Evolutionary conservation across 2,888 invertebrate species (phyloP).

Genomic region (Andrena flavipes): DNA sequence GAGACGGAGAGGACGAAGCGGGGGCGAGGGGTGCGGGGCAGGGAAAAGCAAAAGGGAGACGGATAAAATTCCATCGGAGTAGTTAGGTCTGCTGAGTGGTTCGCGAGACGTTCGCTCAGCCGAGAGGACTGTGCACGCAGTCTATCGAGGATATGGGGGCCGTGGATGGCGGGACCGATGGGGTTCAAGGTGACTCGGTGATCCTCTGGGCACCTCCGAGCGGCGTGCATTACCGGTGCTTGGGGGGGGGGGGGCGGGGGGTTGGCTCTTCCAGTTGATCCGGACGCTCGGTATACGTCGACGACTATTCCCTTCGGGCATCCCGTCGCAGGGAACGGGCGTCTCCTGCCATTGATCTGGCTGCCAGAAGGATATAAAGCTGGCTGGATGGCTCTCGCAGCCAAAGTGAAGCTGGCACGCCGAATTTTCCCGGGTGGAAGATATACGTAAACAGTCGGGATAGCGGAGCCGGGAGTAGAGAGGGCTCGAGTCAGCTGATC

Average conservation of each 20-base stretch:
- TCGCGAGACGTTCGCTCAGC: conserved; percentile 50
- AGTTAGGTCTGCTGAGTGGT: conserved; percentile 46
- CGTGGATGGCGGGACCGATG: conserved; percentile 70
- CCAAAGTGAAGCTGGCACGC: conserved; percentile 15
- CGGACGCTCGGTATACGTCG: conserved; percentile 36
- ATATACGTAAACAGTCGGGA: conserved; percentile 39
- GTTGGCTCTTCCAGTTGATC: conserved; percentile 31
- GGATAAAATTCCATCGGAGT: conserved; percentile 47
- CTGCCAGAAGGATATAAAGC: conserved; percentile 42
- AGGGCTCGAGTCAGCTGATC: conserved; percentile 2
- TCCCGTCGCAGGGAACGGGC: conserved; percentile 37
- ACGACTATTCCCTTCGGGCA: conserved; percentile 44
- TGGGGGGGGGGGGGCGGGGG: background rate
- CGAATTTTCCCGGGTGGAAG: conserved; percentile 26
- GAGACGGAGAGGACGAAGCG: background rate
- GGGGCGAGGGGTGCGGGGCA: background rate
- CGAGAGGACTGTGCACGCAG: conserved; percentile 50
- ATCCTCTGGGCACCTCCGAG: conserved; percentile 62
- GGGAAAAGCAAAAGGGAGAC: conserved; percentile 30
- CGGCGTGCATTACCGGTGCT: conserved; percentile 74
- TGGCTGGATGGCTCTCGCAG: conserved; percentile 36
- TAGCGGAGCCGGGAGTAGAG: background rate
- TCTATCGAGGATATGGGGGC: conserved; percentile 50
- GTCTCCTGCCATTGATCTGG: conserved; percentile 21
- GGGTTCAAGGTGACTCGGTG: conserved; percentile 80